A percentile compares a stretch with the other conserved stretches of the same genome.
Evolutionary conservation across 2,113 vertebrate species (phyloP).

Genomic region (Phalacrocorax brasilianus): DNA sequence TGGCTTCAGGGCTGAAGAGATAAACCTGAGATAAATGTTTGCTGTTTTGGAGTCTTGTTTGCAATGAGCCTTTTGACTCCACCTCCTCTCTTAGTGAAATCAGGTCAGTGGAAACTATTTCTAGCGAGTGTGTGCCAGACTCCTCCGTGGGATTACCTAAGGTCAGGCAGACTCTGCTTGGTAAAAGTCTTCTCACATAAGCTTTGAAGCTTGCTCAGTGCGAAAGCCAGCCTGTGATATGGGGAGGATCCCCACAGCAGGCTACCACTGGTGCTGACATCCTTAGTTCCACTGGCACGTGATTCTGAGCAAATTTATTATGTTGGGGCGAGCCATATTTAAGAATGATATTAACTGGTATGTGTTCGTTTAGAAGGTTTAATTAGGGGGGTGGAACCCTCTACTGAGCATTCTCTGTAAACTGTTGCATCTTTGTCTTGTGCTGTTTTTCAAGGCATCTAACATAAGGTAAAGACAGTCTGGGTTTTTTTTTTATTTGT

Average conservation of each 20-base stretch:
- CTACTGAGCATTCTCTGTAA: not conserved
- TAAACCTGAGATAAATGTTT: not conserved
- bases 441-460: not conserved
- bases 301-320: not conserved
- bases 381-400: not conserved
- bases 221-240: not conserved
- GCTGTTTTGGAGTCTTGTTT: not conserved
- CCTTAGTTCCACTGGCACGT: not conserved
- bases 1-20: not conserved
- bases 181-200: not conserved
- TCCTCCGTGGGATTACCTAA: constrained; percentile 1
- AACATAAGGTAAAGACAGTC: not conserved
- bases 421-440: not conserved
- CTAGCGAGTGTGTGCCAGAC: constrained; percentile 13
- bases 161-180: constrained; percentile 2
- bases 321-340: not conserved
- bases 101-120: constrained; percentile 68
- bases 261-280: not conserved
- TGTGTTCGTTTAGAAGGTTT: not conserved
- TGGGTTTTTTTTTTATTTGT: not conserved
- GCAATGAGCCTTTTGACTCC: constrained; percentile 35
- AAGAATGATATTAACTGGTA: not conserved
- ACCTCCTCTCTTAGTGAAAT: constrained; percentile 48
- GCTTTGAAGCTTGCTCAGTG: rapidly evolving
- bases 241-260: not conserved